Conservation (phyloP, 1,140 invertebrate species). For the Aphelenchoides avenae region DNA sequence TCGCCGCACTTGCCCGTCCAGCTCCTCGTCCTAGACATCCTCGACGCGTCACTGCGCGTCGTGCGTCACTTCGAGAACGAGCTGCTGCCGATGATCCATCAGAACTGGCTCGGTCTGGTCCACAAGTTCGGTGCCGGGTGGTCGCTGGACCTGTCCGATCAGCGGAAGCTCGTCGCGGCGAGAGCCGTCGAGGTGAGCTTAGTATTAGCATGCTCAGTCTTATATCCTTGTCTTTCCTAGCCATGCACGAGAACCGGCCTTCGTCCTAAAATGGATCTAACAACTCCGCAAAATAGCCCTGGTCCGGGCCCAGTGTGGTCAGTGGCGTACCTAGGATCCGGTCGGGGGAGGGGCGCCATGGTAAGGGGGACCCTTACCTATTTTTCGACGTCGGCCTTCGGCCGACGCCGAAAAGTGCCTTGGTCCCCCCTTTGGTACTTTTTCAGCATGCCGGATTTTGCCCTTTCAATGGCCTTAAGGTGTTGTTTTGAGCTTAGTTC, state of each 20-base stretch:
- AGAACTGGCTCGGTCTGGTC: slow-evolving; percentile 35
- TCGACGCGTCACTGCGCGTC: slow-evolving; percentile 26
- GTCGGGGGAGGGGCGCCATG: too few species aligned
- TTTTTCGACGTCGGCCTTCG: too few species aligned
- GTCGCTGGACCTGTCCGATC: slow-evolving; percentile 4
- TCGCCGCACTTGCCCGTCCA: slow-evolving; percentile 30
- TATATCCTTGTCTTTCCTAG: too few species aligned
- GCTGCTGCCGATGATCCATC: slow-evolving; percentile 36
- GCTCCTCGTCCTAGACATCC: slow-evolving; percentile 32
- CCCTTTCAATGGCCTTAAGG: too few species aligned
- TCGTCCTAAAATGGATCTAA: slow-evolving; percentile 6
- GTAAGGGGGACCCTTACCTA: too few species aligned
- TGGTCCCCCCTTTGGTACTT: too few species aligned
- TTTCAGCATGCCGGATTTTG: too few species aligned
- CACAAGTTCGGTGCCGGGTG: slow-evolving; percentile 12
- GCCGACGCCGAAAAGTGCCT: too few species aligned
- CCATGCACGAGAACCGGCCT: too few species aligned
- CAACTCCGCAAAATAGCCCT: neutral
- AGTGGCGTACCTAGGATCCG: too few species aligned
- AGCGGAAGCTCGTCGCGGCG: slow-evolving; percentile 5
- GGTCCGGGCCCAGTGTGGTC: too few species aligned
- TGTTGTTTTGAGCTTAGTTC: too few species aligned
- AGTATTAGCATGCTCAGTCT: neutral
- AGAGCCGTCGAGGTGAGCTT: slow-evolving; percentile 15
- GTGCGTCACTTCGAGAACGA: slow-evolving; percentile 38